Evolutionary conservation across 2,797 vertebrate species (phyloP).

Genomic region (Meda fulgida): DNA sequence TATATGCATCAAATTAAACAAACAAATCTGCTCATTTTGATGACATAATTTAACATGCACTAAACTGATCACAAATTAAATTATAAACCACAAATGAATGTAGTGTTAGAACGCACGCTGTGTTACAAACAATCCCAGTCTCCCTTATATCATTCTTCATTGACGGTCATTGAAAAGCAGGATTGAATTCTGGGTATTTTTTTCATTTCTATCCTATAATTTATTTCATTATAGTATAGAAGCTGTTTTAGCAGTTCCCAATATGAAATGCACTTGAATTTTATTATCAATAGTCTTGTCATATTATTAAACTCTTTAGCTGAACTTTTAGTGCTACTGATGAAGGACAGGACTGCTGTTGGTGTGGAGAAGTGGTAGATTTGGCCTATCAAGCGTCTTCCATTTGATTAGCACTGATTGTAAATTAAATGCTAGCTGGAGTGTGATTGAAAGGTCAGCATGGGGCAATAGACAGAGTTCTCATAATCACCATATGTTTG

Average conservation of each 20-base stretch:
- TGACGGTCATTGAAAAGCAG: neutral
- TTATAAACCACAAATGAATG: neutral
- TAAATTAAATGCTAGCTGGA: constrained; percentile 35
- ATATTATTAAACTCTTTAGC: constrained; percentile 21
- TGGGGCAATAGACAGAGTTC: constrained; percentile 23
- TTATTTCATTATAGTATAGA: neutral
- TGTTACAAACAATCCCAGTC: neutral
- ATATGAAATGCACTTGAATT: neutral
- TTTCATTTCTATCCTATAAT: neutral
- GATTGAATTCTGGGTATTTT: neutral
- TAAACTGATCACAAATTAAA: neutral
- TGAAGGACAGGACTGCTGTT: constrained; percentile 27
- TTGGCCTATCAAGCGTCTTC: constrained; percentile 1
- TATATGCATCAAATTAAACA: neutral
- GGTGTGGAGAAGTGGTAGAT: neutral
- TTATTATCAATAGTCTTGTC: neutral
- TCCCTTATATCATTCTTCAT: neutral
- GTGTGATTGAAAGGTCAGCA: constrained; percentile 45
- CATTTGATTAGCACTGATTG: constrained; percentile 53
- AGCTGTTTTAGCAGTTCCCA: neutral
- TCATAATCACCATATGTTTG: constrained; percentile 41
- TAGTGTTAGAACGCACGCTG: neutral
- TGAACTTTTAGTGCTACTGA: constrained; percentile 10
- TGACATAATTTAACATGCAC: neutral
- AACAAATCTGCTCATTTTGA: neutral